Evolutionary conservation across 2,888 invertebrate species (phyloP), one percentile per base, ranked within the genome.

Genomic region (Ichneumon xanthorius): DNA sequence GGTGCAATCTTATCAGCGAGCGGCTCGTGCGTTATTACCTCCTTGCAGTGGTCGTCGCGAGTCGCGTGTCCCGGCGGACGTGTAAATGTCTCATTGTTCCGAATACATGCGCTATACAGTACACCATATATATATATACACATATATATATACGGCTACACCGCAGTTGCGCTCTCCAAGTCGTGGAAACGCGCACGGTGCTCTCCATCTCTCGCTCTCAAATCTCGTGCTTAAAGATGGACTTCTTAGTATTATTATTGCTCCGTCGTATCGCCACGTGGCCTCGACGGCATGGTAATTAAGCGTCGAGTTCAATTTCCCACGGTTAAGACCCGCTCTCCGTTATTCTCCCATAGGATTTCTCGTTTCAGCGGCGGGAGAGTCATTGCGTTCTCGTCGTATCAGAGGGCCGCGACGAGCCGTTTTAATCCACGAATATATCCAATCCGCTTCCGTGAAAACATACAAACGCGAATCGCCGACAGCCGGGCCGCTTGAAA

Each of bases 271-370:
- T 68, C 80, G 33, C 68, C 80, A 81, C 80, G 83, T 80, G 75
- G 58, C 22, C 76, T 72, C 72, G 71, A 78, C 78, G 65, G 48
- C 75, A 22, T 45, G 70, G 48, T 86, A 86, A 84, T 86, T 80
- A 84, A 84, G 71, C 68, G 76, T 37, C 75, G 79, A 86, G 86
- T 87, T 83, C 85, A 81, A 82, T 83, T 87, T 87, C 87, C 83
- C 87, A 87, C 86, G 83, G 65, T 79, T 72, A 26, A 78, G 83
- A 77, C 40, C 16, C 6, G 37, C 19, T 16, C 63, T 75, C 80
- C 86, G 77, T 87, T 83, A 83, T 71, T 65, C 71, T 85, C 80
- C 72, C 85, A 80, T 85, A 70, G 73, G 45, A 86, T 77, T 85
- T 85, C 81, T 45, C 81, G 70, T 77, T 77, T 63, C 79, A 71